Base-by-base conservation (phyloP, 2,797 vertebrate genomes). In the Sebastes taczanowskii region DNA sequence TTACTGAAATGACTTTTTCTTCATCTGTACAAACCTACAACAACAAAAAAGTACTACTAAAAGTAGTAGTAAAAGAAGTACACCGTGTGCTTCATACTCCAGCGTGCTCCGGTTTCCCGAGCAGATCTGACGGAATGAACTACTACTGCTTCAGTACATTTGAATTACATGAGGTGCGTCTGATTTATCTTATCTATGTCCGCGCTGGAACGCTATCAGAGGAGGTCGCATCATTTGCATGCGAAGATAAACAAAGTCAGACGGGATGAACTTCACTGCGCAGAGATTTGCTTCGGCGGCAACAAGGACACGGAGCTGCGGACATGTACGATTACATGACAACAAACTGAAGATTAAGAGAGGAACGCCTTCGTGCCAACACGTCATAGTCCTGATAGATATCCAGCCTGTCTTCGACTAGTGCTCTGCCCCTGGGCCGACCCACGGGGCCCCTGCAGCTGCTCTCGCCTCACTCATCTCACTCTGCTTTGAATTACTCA, bases 101-200 rank as follows among this genome's bases (percentile, higher is more conserved):
- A 52, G 27, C 5, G 18, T 66, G 42, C 53, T 14, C 10, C 5
- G 27, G 22, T 53, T 53, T 32, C 71, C 71, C 4, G 20, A 52
- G 46, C 34, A 63, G 30, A 38, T 75, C 61, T 79, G 35, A 65
- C 29, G n/a, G 65, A 69, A 76, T 34, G 23, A 64, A 71, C 14
- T 18, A 7, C 67, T 58, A n/a, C 49, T 52, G n/a, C 55, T 11
- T 80, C 71, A 60, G 14, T 56, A 52, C 65, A 82, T 84, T 74
- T 81, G 72, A 79, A 88, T 73, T 53, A 77, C 77, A 81, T 71
- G 71, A 74, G 69, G 52, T 61, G 78, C 2, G 4, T 78, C 53
- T 83, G 64, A 76, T 83, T 72, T 69, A 80, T 82, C 68, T 75
- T 75, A 83, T 82, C 78, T 80, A n/a, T 66, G 49, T 55, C n/a